These are phyloP conservation scores for Catharus fuscescens DNA, from an alignment of 2,113 vertebrate species.

Conservation along the genomic window DNA sequence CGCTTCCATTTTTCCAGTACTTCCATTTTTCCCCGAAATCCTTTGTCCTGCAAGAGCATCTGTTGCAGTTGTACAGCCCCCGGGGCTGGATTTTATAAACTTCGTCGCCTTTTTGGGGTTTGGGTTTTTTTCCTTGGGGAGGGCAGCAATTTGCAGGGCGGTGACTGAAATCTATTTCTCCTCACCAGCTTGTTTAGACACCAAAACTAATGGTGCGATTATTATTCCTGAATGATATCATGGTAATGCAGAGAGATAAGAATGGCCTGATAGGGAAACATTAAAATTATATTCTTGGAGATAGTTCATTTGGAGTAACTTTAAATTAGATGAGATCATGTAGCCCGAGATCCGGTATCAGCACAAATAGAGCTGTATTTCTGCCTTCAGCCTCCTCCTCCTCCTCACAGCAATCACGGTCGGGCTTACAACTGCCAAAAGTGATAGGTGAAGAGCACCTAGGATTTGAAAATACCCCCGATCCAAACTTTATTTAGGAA, in stretches of 20 bases:
- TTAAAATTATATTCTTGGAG: constrained; percentile 52
- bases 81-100: not conserved
- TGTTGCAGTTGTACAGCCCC: not conserved
- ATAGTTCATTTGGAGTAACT: constrained; percentile 47
- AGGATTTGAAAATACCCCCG: not conserved
- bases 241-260: constrained; percentile 47
- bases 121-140: no score
- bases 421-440: not conserved
- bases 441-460: not conserved
- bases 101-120: rapidly evolving
- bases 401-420: not conserved
- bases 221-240: constrained; percentile 59
- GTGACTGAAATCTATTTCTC: not conserved
- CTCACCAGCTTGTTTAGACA: constrained; percentile 24
- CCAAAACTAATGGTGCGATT: constrained; percentile 23
- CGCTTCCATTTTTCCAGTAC: not conserved
- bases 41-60: not conserved
- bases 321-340: constrained; percentile 54
- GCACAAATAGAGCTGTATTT: not conserved
- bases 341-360: constrained; percentile 11
- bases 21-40: not conserved
- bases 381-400: constrained; percentile 18
- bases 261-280: not conserved
- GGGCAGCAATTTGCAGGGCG: not conserved
- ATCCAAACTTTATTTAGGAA: not conserved